Base-by-base conservation (phyloP, 2,797 vertebrate species). In the Rhabdophis nuchalis region DNA sequence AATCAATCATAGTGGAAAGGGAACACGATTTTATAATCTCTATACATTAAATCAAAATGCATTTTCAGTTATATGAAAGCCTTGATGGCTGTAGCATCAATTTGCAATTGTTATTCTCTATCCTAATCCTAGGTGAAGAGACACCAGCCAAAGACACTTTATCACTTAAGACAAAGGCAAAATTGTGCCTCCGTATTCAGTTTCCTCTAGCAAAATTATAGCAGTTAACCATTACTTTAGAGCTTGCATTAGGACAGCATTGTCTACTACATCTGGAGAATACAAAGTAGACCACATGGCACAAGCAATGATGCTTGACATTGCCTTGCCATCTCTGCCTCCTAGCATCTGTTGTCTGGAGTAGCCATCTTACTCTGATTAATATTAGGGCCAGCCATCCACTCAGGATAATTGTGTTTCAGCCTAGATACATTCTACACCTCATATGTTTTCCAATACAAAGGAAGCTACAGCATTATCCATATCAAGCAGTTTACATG, bases 361-460 rank as follows among this genome's bases (percentile, higher is more conserved):
- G 23, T 82, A 13, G 36, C 41, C 77, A 82, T 82, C 77, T 46
- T 23, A 82, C 72, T 82, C 25, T 82, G 77, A 46, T 82, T 82
- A 82, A 82, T 46, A 25, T 82, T 82, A 82, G 20, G 36, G 41
- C 41, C 23, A 82, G 41, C 10, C 23, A 46, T 54, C 41, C 77
- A 82, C 41, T 46, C 77, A 25, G 23, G 41, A 46, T 46, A 82
- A 82, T 46, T 25, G 58, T 16, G 41, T 86, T 86, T 64, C 29
- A 61, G 85, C 57, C 86, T 7, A 86, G 90, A 90, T 91, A 85
- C n/a, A 89, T 94, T 89, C 82, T 86, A 91, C 91, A 93, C 64
- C 92, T 61, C 0, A 91, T 0, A 25, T 52, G 85, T 94, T 95
- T 95, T 94, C 91, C 91, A 92, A 91, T 64, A 52, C 92, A 95